A percentile compares a stretch with the other conserved stretches of the same genome.
Conservation (phyloP, 2,113 vertebrate species). For the Halcyon malimbica region DNA sequence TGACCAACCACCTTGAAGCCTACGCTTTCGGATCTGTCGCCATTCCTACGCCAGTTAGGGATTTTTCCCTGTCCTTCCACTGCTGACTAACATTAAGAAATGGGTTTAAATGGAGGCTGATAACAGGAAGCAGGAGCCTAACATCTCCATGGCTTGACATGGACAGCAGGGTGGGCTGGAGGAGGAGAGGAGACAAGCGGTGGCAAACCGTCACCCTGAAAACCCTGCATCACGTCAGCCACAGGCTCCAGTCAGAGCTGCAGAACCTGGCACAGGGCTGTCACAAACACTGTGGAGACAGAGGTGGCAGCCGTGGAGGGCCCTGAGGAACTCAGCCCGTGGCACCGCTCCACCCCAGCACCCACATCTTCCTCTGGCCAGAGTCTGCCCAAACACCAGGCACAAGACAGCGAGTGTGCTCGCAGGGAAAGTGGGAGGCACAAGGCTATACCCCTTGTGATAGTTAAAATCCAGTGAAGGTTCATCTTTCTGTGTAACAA, state of each 20-base stretch:
- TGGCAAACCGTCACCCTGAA: not conserved
- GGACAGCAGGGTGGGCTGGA: not conserved
- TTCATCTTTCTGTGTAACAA: not conserved
- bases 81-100: not conserved
- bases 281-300: not conserved
- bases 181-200: not conserved
- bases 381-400: accelerated
- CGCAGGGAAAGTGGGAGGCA: accelerated
- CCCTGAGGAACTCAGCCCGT: not conserved
- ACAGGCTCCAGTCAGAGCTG: accelerated
- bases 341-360: accelerated
- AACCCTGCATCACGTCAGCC: accelerated
- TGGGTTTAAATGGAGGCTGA: not conserved
- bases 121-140: not conserved
- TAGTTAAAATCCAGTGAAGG: not conserved
- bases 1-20: not conserved
- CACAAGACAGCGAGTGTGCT: accelerated
- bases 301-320: not conserved
- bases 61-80: not conserved
- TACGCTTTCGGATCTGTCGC: not conserved
- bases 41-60: accelerated
- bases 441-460: accelerated
- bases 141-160: not conserved
- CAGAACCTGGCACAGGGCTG: not conserved
- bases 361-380: not conserved